Evolutionary conservation across 2,113 vertebrate species (phyloP).

Genomic region (Theristicus caerulescens): DNA sequence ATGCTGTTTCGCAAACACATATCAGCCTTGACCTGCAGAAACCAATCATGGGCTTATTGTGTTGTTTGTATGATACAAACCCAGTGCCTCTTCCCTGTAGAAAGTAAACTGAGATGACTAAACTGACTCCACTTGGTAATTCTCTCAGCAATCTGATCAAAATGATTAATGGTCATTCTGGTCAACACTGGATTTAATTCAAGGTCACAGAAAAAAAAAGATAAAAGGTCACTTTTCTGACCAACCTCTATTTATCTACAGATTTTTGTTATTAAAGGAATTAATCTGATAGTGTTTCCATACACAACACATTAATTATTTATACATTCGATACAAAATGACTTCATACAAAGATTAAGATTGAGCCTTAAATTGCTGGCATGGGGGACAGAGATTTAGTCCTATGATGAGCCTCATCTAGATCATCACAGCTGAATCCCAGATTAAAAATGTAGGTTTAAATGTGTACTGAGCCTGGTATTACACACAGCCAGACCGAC

Average conservation of each 20-base stretch:
- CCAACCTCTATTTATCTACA: slow-evolving; percentile 38
- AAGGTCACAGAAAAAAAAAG: slow-evolving; percentile 16
- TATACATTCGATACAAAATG: slow-evolving; percentile 32
- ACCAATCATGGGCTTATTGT: background rate
- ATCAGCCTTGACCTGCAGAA: slow-evolving; percentile 13
- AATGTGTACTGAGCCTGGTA: background rate
- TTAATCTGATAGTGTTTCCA: slow-evolving; percentile 23
- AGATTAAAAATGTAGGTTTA: background rate
- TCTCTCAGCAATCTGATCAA: background rate
- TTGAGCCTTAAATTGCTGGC: slow-evolving; percentile 21
- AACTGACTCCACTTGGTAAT: background rate
- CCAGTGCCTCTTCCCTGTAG: background rate
- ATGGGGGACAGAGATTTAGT: background rate
- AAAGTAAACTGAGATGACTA: background rate
- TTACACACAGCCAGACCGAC: background rate
- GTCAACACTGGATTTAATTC: slow-evolving; percentile 13
- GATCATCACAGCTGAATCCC: background rate
- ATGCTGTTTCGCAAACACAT: background rate
- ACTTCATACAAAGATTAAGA: slow-evolving; percentile 17
- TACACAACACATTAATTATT: slow-evolving; percentile 56
- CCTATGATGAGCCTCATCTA: background rate
- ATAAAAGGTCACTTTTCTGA: slow-evolving; percentile 8
- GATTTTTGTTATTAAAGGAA: slow-evolving; percentile 64
- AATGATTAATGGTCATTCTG: slow-evolving; percentile 37
- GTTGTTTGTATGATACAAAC: background rate